Conservation (phyloP, 2,113 vertebrate species). For the Carassius gibelio region DNA sequence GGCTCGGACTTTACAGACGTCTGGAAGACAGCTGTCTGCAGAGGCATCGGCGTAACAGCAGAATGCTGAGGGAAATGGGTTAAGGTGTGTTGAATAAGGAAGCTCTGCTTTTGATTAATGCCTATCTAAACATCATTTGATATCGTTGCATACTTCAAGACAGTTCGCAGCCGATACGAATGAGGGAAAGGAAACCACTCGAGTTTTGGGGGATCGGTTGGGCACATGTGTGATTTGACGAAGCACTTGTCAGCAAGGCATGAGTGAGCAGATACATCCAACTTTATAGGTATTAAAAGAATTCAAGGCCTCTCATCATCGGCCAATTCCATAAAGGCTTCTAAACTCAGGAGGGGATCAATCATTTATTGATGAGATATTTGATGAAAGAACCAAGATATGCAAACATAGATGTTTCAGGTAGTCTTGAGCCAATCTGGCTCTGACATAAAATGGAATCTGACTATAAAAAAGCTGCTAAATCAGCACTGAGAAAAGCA, state of each 20-base stretch:
- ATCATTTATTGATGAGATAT: constrained; percentile 45
- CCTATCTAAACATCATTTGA: constrained; percentile 30
- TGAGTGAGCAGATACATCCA: not conserved
- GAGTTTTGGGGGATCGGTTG: constrained; percentile 10
- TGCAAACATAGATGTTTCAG: not conserved
- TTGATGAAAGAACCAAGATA: constrained; percentile 39
- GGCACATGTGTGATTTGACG: constrained; percentile 30
- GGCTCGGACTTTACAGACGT: not conserved
- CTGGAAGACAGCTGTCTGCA: constrained; percentile 16
- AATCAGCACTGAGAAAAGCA: not conserved
- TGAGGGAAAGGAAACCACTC: constrained; percentile 6
- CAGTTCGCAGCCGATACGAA: not conserved
- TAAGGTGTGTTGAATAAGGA: constrained; percentile 21
- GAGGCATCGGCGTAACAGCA: not conserved
- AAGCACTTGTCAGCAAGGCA: not conserved
- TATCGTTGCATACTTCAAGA: not conserved
- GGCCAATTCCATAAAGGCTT: constrained; percentile 39
- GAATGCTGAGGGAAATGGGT: not conserved
- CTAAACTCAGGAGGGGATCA: constrained; percentile 12
- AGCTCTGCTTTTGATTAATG: constrained; percentile 35
- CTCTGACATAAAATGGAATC: constrained; percentile 39
- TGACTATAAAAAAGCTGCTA: not conserved
- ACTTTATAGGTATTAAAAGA: constrained; percentile 32
- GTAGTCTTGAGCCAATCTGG: constrained; percentile 16
- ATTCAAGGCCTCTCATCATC: constrained; percentile 35